Evolutionary conservation across 2,797 vertebrate species (phyloP), one percentile per base, ranked within the genome.

Genomic region (Melanotaenia trifasciata): DNA sequence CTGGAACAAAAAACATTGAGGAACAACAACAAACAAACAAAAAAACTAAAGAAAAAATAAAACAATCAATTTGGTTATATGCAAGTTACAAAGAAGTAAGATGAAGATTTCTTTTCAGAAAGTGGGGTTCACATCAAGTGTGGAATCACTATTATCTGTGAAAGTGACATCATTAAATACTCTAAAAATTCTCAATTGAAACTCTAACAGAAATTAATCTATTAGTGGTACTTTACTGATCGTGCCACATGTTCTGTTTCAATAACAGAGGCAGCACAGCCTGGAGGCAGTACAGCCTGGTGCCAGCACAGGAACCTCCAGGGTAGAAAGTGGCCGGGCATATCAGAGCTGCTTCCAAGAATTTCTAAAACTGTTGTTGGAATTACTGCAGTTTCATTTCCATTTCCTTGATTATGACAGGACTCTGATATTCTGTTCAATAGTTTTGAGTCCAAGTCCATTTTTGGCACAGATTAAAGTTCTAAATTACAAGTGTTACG

Each of bases 161-260:
- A 43, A 43, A 43, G 14, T 43, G 38, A 16, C 16, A 4, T 38
- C 36, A 38, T 43, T 5, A 45, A 32, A 32, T 32, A 32, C 30
- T 32, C 30, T 32, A 32, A 38, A 38, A 7, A 45, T 20, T 45
- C 1, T 18, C 13, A 45, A 45, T 18, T 18, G 16, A 45, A 45
- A 18, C 40, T 45, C 40, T 18, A 14, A 1, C 14, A 14, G 14
- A 32, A 28, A 16, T 30, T 4, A 16, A 16, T 30, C 53, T 30
- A 26, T 14, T 56, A 28, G 53, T 56, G 12, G 26, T 30, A 16
- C 12, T 18, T 56, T 6, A 30, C 7, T 57, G 13, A 30, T 3
- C 20, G 26, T 45, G 26, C 28, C 51, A 54, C 64, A 66, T 66
- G 64, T 26, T 66, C 33, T 28, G 51, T 56, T 56, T 56, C 4